Conservation (phyloP, 2,797 vertebrate genomes). For the Novumbra hubbsi region DNA sequence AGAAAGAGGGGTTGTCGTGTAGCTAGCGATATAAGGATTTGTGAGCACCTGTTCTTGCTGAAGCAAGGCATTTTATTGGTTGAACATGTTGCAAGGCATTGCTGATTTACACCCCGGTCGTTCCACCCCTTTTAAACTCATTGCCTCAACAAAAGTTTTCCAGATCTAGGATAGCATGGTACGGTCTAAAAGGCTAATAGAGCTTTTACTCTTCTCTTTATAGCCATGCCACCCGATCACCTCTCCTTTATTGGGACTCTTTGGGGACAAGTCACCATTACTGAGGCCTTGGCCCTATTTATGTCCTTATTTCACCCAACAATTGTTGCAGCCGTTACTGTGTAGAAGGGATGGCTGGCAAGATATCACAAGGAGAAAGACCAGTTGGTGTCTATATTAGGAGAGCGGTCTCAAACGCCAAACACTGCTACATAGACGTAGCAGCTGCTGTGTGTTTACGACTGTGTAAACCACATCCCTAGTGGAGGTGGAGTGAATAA, state of each 20-base stretch:
- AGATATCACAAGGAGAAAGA: background rate
- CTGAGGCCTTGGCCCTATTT: background rate
- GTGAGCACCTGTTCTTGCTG: no score
- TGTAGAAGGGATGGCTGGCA: background rate
- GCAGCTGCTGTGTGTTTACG: conserved; percentile 10
- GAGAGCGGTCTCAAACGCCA: background rate
- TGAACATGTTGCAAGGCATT: no score
- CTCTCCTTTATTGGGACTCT: background rate
- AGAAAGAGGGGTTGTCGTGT: no score
- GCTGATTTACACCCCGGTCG: no score
- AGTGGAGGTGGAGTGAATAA: conserved; percentile 10
- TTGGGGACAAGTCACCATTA: background rate
- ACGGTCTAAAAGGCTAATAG: no score
- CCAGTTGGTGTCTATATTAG: background rate
- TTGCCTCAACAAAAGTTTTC: no score
- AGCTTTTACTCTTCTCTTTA: background rate
- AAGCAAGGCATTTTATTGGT: no score
- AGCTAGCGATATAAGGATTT: no score
- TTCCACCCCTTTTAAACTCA: no score
- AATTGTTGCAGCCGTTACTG: background rate
- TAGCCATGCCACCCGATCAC: background rate
- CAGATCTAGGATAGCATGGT: no score
- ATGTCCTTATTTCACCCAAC: background rate
- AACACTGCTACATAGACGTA: background rate
- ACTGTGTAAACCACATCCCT: conserved; percentile 6